Base-by-base conservation (phyloP, 2,888 invertebrate species). In the Metopia argyrocephala region DNA sequence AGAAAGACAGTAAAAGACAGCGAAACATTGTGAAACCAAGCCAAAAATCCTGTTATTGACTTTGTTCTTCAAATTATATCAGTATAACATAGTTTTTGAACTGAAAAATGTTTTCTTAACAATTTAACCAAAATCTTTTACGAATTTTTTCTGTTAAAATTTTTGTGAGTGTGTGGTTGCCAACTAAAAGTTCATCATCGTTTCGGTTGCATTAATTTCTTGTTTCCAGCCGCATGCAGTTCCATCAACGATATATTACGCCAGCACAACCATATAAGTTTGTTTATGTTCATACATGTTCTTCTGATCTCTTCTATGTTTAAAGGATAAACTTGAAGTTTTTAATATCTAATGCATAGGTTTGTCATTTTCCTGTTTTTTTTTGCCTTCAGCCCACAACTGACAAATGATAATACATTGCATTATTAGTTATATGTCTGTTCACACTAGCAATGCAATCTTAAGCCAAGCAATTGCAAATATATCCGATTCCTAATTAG, bases 361-460 rank as follows among this genome's bases (percentile, higher is more conserved):
- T 25, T 71, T 52, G 23, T 38, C 5, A 45, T n/a, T 27, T 25
- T 48, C 23, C 15, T 21, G 4, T 27, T 20, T 18, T 20, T 57
- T 50, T 61, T 21, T 45, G 15, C 57, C 38, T 50, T 5, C 7
- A 31, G 27, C 48, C n/a, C 9, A 76, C 52, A 65, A 59, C 66
- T 78, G 74, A 75, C 78, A 81, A 81, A 81, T 78, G 65, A 74
- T 74, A 69, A 74, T 76, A 52, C 76, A 81, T 52, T 52, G 52
- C 71, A 70, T 64, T 50, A 45, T 25, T 28, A 45, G 2, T 12
- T n/a, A 6, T 18, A 6, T 27, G 27, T 27, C n/a, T 27, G 28
- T 20, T 52, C n/a, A 50, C 68, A 68, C 18, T 62, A n/a, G 45
- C 54, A 62, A 18, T 15, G 28, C 2, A 38, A 59, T 28, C 27